These are phyloP conservation scores for Uropetala carovei DNA, from an alignment of 2,888 invertebrate species.

Conservation along the genomic window DNA sequence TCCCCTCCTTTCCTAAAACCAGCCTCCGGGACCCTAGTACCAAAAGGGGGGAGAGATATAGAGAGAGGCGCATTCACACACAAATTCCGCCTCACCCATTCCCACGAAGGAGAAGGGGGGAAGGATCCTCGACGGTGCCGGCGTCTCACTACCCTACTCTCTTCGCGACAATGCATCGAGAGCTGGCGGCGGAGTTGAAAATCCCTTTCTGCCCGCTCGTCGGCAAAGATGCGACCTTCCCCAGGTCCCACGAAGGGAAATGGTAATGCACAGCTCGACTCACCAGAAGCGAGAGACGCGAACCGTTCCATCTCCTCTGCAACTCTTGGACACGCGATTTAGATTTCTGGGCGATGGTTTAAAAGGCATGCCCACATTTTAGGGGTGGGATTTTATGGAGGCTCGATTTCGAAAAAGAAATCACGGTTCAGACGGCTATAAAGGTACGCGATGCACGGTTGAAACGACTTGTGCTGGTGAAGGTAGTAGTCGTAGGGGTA, in stretches of 20 bases:
- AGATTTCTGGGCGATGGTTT: too few species aligned
- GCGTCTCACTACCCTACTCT: not conserved
- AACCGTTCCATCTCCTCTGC: not conserved
- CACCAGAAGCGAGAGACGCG: not conserved
- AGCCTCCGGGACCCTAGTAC: not conserved
- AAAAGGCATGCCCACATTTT: too few species aligned
- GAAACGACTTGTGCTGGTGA: too few species aligned
- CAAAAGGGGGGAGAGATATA: not conserved
- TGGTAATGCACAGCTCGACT: not conserved
- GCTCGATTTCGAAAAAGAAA: too few species aligned
- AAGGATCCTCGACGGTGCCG: not conserved
- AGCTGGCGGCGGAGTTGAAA: not conserved
- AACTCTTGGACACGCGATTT: too few species aligned
- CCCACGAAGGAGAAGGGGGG: not conserved
- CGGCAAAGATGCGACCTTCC: not conserved
- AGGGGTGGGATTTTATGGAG: too few species aligned
- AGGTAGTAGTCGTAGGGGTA: too few species aligned
- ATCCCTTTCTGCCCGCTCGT: not conserved
- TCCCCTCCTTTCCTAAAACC: not conserved
- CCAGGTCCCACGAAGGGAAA: not conserved
- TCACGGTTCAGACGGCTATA: too few species aligned
- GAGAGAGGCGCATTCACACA: not conserved
- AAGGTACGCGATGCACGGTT: too few species aligned
- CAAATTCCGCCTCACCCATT: not conserved
- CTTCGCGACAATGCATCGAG: not conserved